Percentiles rank a stretch among this genome's conserved stretches.
These are phyloP conservation scores for Pantherophis alleghaniensis DNA, from an alignment of 2,797 vertebrate species.

Conservation along the genomic window DNA sequence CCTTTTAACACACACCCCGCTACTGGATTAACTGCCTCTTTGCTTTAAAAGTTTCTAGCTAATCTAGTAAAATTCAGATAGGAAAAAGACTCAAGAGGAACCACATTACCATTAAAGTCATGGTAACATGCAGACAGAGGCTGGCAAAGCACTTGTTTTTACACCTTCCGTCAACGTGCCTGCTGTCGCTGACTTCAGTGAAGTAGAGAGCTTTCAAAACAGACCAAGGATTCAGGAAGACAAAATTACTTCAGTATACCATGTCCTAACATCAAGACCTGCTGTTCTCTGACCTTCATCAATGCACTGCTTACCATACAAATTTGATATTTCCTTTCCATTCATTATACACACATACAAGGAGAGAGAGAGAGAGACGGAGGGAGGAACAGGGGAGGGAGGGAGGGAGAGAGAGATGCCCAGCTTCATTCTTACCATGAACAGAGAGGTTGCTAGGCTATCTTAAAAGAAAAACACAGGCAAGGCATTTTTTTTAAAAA, in stretches of 20 bases:
- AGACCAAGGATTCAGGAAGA: accelerated
- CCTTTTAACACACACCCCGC: constrained; percentile 65
- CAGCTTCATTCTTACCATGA: background rate
- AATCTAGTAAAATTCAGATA: constrained; percentile 66
- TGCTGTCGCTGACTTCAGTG: constrained; percentile 52
- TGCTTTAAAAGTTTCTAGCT: constrained; percentile 63
- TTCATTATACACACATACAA: background rate
- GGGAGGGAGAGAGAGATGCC: background rate
- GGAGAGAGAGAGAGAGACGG: background rate
- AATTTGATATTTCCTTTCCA: background rate
- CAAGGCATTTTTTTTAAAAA: background rate
- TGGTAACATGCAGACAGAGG: constrained; percentile 60
- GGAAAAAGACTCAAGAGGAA: constrained; percentile 53
- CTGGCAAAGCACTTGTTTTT: constrained; percentile 61
- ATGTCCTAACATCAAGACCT: background rate
- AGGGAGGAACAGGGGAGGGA: background rate
- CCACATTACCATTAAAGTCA: constrained; percentile 60
- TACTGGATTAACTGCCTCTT: constrained; percentile 67
- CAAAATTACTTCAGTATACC: constrained; percentile 13
- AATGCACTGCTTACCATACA: background rate
- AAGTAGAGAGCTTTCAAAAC: constrained; percentile 23
- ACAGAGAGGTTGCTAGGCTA: background rate
- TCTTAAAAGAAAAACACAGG: background rate
- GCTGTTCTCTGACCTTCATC: background rate
- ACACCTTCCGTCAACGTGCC: constrained; percentile 44